Conservation (phyloP, 2,113 vertebrate genomes). For the Varanus komodoensis region DNA sequence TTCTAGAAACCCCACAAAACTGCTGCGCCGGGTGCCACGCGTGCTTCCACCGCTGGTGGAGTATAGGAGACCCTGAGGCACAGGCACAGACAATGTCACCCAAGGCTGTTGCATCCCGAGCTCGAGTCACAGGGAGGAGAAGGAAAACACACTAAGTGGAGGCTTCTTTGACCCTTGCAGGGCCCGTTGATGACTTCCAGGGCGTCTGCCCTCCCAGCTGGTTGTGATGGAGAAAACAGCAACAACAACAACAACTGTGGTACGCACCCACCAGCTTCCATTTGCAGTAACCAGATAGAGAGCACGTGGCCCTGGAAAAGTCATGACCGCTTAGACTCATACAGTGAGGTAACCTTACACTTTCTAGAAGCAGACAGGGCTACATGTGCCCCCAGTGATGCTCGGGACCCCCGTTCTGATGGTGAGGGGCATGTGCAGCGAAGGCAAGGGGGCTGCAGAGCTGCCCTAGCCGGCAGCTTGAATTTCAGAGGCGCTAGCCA, state of each 20-base stretch:
- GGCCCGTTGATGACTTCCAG: neutral
- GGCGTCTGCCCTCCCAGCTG: neutral
- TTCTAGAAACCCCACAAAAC: neutral
- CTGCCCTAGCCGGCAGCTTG: no score
- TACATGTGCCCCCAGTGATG: no score
- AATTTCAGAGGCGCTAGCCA: no score
- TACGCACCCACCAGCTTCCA: no score
- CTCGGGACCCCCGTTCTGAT: no score
- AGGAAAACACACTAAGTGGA: neutral
- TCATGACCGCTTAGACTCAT: neutral
- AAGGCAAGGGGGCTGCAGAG: no score
- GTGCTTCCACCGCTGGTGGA: neutral
- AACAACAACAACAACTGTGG: neutral
- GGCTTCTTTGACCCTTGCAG: no score
- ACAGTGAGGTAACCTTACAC: neutral
- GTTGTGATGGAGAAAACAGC: neutral
- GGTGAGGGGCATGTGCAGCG: no score
- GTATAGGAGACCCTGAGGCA: neutral
- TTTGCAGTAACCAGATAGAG: neutral
- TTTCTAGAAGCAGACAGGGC: neutral
- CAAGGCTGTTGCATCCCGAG: neutral
- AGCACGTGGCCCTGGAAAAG: neutral
- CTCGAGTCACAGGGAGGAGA: neutral
- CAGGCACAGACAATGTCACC: no score
- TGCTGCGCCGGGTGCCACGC: neutral